Base-by-base conservation (phyloP, 1,140 invertebrate genomes). In the Diorhabda elongata region DNA sequence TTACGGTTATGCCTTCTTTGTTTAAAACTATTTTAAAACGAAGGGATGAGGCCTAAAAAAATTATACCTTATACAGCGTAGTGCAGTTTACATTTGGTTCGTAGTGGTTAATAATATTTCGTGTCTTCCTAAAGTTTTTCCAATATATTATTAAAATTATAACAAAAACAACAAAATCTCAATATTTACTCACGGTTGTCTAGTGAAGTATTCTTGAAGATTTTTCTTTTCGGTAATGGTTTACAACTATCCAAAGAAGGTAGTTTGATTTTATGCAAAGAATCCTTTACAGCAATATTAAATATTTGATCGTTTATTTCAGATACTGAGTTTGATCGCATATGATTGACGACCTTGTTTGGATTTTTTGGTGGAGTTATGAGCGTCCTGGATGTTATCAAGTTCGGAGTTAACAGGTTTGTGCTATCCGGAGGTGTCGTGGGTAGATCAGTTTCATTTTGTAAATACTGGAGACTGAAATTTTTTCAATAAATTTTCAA, bases 401-500 rank as follows among this genome's bases (percentile, higher is more conserved):
- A 71, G 11, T 67, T 68, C 6, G 71, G 64, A 26, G 58, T 67
- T 63, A 68, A 67, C 43, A 70, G 66, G 67, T 73, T 71, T 66
- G 70, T 74, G 58, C 67, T 69, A 11, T 77, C 73, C 42, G 69
- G 66, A 59, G 74, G 65, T 26, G 74, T 70, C n/a, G 68, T 43
- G 44, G 75, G 69, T 57, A 75, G 66, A 11, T 81, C 78, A 5
- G 74, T 73, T 71, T 79, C 76, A 69, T 74, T 76, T 77, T 84
- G 82, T 9, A 84, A 74, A 74, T 84, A 84, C 42, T 79, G 76
- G 56, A 85, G 77, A 61, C 84, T 84, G 64, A 65, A 79, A 75
- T 58, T 6, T 45, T 61, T 68, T 67, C 61, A 11, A 52, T 42
- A 43, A 66, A 64, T 61, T 65, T 63, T 59, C 45, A 62, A 44